Conservation (phyloP, 2,113 vertebrate genomes). For the Danionella cerebrum region DNA sequence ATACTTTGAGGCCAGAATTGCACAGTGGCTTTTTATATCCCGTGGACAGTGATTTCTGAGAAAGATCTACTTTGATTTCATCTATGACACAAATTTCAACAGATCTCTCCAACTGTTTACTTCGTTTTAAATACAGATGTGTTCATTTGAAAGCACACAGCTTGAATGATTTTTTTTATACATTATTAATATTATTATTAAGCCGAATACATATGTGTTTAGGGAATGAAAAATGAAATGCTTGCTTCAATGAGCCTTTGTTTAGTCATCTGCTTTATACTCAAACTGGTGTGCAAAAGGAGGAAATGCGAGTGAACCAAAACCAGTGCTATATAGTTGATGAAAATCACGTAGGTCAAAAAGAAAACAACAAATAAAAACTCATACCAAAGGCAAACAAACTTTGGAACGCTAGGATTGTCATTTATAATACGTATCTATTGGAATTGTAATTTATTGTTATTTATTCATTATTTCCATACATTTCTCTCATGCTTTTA, state of each 20-base stretch:
- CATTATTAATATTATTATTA: no score
- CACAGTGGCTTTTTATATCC: conserved; percentile 47
- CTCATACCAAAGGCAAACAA: conserved; percentile 37
- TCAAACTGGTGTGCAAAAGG: conserved; percentile 51
- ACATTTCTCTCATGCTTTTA: conserved; percentile 49
- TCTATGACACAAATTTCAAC: conserved; percentile 49
- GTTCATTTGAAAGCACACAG: conserved; percentile 61
- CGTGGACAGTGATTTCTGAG: conserved; percentile 33
- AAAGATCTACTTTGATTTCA: conserved; percentile 62
- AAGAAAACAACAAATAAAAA: conserved; percentile 6
- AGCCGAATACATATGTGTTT: conserved; percentile 57
- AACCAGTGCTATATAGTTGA: conserved; percentile 63
- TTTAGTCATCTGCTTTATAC: conserved; percentile 53
- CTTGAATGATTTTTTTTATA: conserved; percentile 55
- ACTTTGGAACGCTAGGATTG: conserved; percentile 42
- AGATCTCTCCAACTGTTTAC: conserved; percentile 51
- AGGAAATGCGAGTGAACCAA: conserved; percentile 51
- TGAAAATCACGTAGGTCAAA: conserved; percentile 52
- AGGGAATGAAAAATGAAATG: conserved; percentile 64
- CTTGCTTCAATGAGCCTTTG: conserved; percentile 65
- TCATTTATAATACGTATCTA: conserved; percentile 48
- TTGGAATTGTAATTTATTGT: conserved; percentile 55
- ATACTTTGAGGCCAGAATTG: conserved; percentile 36
- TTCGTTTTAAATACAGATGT: conserved; percentile 43
- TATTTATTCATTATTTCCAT: conserved; percentile 60